phyloP scores from a whole-genome alignment of 2,113 vertebrate genomes.

The Dascyllus trimaculatus region DNA sequence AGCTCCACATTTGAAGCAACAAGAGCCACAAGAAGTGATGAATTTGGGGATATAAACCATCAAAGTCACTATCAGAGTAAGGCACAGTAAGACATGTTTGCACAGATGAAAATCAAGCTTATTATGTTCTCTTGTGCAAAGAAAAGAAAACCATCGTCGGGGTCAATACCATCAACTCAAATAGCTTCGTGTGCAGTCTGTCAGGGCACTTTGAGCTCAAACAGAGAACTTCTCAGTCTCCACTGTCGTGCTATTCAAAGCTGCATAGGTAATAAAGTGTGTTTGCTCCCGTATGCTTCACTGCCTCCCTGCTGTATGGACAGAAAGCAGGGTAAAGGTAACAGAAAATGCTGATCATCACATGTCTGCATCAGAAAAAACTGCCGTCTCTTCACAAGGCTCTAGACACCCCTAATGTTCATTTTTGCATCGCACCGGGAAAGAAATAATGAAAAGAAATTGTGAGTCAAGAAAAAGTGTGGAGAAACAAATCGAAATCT shows the following conservation, averaged over 20 bases:
- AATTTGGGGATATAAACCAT: no score
- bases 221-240: not conserved
- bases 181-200: no score
- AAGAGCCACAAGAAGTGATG: no score
- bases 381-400: not conserved
- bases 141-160: not conserved
- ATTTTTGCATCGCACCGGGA: no score
- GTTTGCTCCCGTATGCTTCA: conserved; percentile 36
- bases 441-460: no score
- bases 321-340: conserved; percentile 26
- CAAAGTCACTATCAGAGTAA: no score
- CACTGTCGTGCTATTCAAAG: not conserved
- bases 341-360: not conserved
- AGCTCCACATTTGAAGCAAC: no score
- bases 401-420: not conserved
- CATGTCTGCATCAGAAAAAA: not conserved
- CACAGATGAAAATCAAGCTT: not conserved
- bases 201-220: no score
- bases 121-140: not conserved
- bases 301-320: conserved; percentile 4
- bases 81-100: no score
- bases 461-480: no score
- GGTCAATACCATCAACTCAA: not conserved
- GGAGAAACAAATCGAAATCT: no score
- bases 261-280: conserved; percentile 18